Evolutionary conservation across 2,797 vertebrate genomes (phyloP).

Genomic region (Ceyx erithaca): DNA sequence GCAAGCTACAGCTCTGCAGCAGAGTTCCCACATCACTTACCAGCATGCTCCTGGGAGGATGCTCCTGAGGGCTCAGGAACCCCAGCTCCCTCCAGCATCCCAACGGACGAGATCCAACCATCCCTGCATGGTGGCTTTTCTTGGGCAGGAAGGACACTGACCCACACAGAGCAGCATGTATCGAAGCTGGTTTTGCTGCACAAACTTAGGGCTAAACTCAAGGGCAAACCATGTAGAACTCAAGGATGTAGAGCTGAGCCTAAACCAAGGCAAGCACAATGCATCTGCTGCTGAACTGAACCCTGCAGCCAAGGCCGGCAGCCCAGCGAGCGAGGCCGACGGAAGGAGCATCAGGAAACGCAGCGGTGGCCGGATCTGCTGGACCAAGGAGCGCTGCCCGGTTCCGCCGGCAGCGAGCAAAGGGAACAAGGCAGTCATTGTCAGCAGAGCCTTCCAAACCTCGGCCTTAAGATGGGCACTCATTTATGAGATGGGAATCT

Average conservation of each 20-base stretch:
- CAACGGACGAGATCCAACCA: fast-evolving
- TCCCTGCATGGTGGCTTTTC: fast-evolving
- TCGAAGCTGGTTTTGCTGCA: not conserved
- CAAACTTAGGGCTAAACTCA: not conserved
- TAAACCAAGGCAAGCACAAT: not conserved
- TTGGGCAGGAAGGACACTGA: not conserved
- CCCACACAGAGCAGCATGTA: fast-evolving
- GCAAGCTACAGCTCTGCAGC: not conserved
- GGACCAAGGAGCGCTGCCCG: not conserved
- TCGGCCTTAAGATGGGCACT: constrained; percentile 48
- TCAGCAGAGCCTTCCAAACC: constrained; percentile 55
- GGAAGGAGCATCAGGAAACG: constrained; percentile 3
- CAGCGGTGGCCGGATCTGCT: constrained; percentile 15
- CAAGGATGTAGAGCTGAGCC: not conserved
- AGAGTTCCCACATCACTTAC: not conserved
- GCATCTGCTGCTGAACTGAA: not conserved
- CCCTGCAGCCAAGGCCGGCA: not conserved
- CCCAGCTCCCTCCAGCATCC: not conserved
- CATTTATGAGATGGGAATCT: constrained; percentile 67
- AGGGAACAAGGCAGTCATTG: constrained; percentile 48
- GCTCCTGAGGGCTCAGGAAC: not conserved
- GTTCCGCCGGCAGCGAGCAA: constrained; percentile 17
- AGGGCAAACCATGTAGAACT: not conserved
- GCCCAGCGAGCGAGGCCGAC: fast-evolving
- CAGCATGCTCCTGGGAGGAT: not conserved